phyloP scores from a whole-genome alignment of 2,888 invertebrate genomes.

The Drosophila silvestris region DNA sequence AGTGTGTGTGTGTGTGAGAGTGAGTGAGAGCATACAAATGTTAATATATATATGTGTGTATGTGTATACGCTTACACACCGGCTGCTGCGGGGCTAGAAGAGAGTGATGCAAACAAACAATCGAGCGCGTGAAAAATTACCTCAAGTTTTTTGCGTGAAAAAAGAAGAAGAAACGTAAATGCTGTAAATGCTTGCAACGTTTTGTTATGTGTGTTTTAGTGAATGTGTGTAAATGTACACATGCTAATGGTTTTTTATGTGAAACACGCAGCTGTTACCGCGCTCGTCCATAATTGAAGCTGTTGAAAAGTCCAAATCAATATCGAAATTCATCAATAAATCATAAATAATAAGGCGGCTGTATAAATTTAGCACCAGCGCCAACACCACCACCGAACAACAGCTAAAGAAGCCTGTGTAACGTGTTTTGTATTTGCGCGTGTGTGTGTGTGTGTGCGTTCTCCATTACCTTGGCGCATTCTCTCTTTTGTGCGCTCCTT shows the following conservation, averaged over 20 bases:
- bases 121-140: constrained; percentile 39
- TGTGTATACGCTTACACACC: constrained; percentile 29
- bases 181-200: constrained; percentile 35
- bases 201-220: constrained; percentile 16
- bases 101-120: constrained; percentile 51
- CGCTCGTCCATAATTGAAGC: constrained; percentile 38
- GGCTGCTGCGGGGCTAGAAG: constrained; percentile 30
- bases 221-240: constrained; percentile 7
- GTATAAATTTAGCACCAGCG: constrained; percentile 44
- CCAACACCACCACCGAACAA: constrained; percentile 28
- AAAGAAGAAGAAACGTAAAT: constrained; percentile 23
- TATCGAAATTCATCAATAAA: constrained; percentile 63
- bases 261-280: constrained; percentile 55
- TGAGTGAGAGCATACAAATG: constrained; percentile 27
- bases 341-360: constrained; percentile 49
- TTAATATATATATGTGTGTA: constrained; percentile 26
- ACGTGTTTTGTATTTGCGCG: constrained; percentile 50
- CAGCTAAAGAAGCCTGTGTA: constrained; percentile 43
- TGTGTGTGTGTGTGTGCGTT: constrained; percentile 9
- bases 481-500: constrained; percentile 31
- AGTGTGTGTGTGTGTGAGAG: constrained; percentile 24
- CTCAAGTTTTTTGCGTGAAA: constrained; percentile 28
- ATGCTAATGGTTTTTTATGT: constrained; percentile 23
- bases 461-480: constrained; percentile 34
- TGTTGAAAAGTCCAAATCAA: constrained; percentile 62